Evolutionary conservation across 2,113 vertebrate species (phyloP).

Genomic region (Chlorodrepanis virens): DNA sequence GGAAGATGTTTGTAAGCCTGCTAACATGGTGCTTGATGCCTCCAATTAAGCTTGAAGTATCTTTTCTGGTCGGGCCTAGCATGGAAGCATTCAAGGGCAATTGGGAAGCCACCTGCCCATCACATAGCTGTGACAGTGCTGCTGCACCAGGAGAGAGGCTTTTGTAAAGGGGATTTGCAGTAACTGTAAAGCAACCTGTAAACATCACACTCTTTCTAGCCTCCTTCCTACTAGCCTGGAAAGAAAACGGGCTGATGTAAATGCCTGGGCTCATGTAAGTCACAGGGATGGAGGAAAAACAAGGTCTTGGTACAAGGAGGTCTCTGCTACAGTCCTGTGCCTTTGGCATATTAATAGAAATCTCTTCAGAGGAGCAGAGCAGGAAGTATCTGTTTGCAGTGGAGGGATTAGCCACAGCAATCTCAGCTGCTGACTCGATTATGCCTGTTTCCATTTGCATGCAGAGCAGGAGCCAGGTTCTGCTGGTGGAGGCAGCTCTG

Average conservation of each 20-base stretch:
- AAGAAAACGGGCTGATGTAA: background rate
- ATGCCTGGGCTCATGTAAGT: background rate
- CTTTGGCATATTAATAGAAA: background rate
- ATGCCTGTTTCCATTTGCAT: background rate
- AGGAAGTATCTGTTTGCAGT: background rate
- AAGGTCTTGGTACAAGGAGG: background rate
- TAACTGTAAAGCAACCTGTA: background rate
- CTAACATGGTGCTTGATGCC: background rate
- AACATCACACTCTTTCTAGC: background rate
- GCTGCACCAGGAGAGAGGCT: background rate
- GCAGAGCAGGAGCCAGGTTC: background rate
- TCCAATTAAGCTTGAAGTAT: background rate
- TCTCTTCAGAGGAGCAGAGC: background rate
- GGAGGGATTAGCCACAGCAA: background rate
- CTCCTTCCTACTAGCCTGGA: background rate
- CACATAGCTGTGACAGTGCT: rapidly evolving
- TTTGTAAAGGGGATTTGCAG: background rate
- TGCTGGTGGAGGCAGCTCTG: background rate
- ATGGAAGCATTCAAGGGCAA: constrained; percentile 15
- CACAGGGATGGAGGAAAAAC: background rate
- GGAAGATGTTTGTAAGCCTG: background rate
- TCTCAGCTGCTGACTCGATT: background rate
- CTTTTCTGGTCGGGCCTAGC: background rate
- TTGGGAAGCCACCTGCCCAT: background rate
- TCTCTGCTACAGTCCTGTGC: background rate